These are phyloP conservation scores for Chaetodon trifascialis DNA, from an alignment of 2,113 vertebrate species.

Conservation along the genomic window DNA sequence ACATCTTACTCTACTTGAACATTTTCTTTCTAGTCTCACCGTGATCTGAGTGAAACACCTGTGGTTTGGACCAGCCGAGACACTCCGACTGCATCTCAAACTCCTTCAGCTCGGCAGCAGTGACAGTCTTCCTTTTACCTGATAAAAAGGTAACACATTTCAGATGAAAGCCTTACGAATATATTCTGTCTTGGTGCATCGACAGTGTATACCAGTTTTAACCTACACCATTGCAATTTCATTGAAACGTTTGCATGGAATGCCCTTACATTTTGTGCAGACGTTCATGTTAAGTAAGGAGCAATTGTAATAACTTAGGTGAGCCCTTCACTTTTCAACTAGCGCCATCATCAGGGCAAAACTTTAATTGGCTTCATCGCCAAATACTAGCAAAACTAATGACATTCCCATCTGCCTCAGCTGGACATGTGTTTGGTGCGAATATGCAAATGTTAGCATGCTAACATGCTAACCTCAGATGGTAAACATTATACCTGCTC, in stretches of 20 bases:
- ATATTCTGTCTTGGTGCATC: background rate
- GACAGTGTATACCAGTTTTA: background rate
- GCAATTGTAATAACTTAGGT: background rate
- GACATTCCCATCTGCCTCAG: background rate
- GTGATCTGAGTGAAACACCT: background rate
- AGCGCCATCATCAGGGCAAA: background rate
- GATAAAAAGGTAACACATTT: slow-evolving; percentile 7
- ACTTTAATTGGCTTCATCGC: background rate
- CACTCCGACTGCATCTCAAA: slow-evolving; percentile 40
- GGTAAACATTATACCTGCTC: background rate
- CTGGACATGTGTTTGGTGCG: background rate
- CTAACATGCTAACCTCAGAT: background rate
- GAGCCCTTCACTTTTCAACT: background rate
- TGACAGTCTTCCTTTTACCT: slow-evolving; percentile 41
- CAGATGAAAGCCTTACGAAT: background rate
- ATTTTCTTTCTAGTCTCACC: slow-evolving; percentile 31
- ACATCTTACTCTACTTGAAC: background rate
- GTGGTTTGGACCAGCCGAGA: background rate
- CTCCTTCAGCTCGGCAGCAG: slow-evolving; percentile 38
- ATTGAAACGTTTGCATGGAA: no score
- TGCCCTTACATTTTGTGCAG: background rate
- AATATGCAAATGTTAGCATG: background rate
- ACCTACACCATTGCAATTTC: background rate
- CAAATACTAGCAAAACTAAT: background rate
- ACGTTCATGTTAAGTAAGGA: background rate